Base-by-base conservation (phyloP, 1,140 invertebrate genomes). In the Nasonia giraulti region DNA sequence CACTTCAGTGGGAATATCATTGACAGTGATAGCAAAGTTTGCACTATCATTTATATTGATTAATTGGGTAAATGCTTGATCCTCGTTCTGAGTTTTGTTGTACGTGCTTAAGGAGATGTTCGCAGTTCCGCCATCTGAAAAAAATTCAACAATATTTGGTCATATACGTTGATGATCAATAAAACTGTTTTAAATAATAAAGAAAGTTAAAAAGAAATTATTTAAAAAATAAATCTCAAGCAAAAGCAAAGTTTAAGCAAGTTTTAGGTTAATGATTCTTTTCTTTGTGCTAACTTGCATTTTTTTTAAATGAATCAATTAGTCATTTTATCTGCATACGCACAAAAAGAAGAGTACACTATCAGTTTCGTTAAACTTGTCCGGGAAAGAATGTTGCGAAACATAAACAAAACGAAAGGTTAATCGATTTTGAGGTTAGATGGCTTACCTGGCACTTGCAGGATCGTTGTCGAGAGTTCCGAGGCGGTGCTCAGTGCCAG, bases 21-120 rank as follows among this genome's bases (percentile, higher is more conserved):
- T 87, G 73, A 96, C 91, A 68, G 91, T 89, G 69, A 96, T 91
- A 83, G 88, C 86, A 4, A 93, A 85, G 4, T 86, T 92, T 10
- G 87, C 88, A 55, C 81, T 86, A 12, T 86, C 68, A 7, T 80
- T n/a, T 76, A 92, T 86, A 23, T 77, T 76, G 80, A 88, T 44
- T 84, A 76, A 74, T 66, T 87, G 66, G 27, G 81, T 88, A 77
- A 89, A 90, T 55, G 84, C 87, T 83, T 89, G 88, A 14, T 89
- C 87, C 62, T 86, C 78, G 27, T 86, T 69, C 31, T 17, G 55
- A 5, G 50, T 69, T 40, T 75, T 77, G 40, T 82, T 86, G 31
- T 86, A 86, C 0, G n/a, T 83, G n/a, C 14, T 66, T 79, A 89
- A 86, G 4, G 83, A 81, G 33, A 88, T 12, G 10, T 27, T n/a